phyloP scores from a whole-genome alignment of 1,140 invertebrate species.

The Brachionus calyciflorus region DNA sequence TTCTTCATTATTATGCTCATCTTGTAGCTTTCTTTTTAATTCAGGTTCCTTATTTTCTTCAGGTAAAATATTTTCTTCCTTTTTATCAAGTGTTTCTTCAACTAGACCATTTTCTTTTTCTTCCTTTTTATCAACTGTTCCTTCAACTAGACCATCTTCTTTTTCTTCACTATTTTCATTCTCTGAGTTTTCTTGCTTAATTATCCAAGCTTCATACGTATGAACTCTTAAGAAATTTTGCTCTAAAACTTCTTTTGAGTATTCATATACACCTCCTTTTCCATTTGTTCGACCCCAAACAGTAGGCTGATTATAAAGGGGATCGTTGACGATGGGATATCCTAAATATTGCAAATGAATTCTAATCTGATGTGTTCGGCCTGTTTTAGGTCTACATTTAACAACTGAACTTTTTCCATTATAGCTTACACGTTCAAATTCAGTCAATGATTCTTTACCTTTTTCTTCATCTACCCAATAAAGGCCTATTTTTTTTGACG shows the following conservation, averaged over 20 bases:
- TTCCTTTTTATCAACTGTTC: not conserved
- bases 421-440: constrained; percentile 78
- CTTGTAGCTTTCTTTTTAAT: not conserved
- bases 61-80: not conserved
- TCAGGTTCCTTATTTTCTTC: not conserved
- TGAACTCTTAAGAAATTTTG: constrained; percentile 42
- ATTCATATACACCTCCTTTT: constrained; percentile 83
- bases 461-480: constrained; percentile 76
- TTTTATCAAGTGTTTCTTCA: not conserved
- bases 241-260: constrained; percentile 76
- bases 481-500: constrained; percentile 91
- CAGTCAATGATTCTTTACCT: constrained; percentile 84
- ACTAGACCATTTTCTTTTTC: not conserved
- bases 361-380: constrained; percentile 91
- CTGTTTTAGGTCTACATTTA: constrained; percentile 70
- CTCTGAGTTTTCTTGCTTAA: not conserved
- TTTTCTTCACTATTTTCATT: not conserved
- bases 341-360: constrained; percentile 91
- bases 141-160: not conserved
- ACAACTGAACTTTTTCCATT: constrained; percentile 87
- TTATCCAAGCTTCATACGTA: constrained; percentile 43
- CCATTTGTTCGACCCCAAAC: constrained; percentile 73
- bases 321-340: constrained; percentile 86
- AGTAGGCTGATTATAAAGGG: constrained; percentile 16
- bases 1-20: not conserved